phyloP scores from a whole-genome alignment of 1,140 invertebrate genomes.

The Thalassaphorura encarpata region DNA sequence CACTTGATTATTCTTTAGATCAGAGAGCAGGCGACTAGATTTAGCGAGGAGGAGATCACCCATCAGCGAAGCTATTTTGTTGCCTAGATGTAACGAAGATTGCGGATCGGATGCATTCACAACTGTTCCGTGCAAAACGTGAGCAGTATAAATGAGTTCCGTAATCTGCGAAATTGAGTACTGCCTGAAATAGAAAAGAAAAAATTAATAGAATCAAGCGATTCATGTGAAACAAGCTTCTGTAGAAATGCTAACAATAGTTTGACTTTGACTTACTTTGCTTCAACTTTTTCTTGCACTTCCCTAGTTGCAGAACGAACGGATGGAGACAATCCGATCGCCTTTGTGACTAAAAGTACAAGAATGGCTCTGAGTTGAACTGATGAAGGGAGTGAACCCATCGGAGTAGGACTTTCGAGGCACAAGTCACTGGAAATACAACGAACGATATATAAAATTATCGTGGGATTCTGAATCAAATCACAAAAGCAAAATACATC shows the following conservation, averaged over 20 bases:
- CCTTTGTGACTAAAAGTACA: conserved; percentile 14
- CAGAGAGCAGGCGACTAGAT: conserved; percentile 11
- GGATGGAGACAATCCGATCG: conserved; percentile 3
- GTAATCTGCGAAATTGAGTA: conserved; percentile 13
- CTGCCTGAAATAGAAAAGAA: conserved; percentile 11
- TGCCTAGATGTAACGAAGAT: conserved; percentile 15
- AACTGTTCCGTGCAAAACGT: conserved; percentile 10
- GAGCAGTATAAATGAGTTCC: conserved; percentile 17
- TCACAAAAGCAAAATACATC: too few species aligned
- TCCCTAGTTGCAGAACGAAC: neutral
- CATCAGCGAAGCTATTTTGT: conserved; percentile 21
- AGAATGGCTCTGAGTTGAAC: conserved; percentile 13
- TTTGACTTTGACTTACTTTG: conserved; percentile 9
- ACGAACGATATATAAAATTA: too few species aligned
- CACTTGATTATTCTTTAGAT: conserved; percentile 13
- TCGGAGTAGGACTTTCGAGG: too few species aligned
- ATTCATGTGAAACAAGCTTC: neutral
- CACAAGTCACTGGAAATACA: too few species aligned
- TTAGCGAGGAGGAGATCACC: conserved; percentile 21
- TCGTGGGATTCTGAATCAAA: too few species aligned
- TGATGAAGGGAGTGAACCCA: neutral
- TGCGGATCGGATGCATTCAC: conserved; percentile 6
- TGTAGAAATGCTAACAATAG: neutral
- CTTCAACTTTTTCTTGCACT: conserved; percentile 5
- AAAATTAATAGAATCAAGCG: neutral